Evolutionary conservation across 2,797 vertebrate species (phyloP).

Genomic region (Chloroceryle amazona): DNA sequence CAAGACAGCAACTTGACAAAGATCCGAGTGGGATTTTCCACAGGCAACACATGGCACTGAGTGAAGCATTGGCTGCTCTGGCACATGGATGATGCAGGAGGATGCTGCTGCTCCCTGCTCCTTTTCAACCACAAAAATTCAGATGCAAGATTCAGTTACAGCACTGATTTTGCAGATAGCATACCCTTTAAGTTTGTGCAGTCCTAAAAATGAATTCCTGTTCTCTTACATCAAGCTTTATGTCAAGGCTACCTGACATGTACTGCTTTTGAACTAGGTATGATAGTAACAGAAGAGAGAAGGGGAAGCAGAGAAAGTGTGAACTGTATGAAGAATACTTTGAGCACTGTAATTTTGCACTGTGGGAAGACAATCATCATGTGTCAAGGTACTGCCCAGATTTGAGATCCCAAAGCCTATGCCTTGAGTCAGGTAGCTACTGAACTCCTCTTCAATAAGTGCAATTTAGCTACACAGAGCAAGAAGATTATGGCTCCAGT

Average conservation of each 20-base stretch:
- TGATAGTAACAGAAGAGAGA: background rate
- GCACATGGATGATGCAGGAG: background rate
- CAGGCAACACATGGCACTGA: accelerated
- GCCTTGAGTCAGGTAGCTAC: background rate
- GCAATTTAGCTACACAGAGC: background rate
- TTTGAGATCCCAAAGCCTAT: background rate
- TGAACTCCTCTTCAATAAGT: background rate
- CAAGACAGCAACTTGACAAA: background rate
- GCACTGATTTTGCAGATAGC: background rate
- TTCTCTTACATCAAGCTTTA: background rate
- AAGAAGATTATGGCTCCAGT: background rate
- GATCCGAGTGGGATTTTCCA: background rate
- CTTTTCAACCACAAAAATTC: background rate
- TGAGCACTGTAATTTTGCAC: background rate
- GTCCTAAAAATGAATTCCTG: background rate
- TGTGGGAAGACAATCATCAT: background rate
- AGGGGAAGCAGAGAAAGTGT: background rate
- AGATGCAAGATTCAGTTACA: background rate
- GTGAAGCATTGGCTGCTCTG: background rate
- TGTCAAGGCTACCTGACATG: background rate
- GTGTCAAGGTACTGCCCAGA: background rate
- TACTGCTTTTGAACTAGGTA: background rate
- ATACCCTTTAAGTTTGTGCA: background rate
- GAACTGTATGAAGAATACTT: background rate
- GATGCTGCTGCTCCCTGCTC: background rate